Conservation (phyloP, 2,113 vertebrate species). For the Nothocercus nigrocapillus region DNA sequence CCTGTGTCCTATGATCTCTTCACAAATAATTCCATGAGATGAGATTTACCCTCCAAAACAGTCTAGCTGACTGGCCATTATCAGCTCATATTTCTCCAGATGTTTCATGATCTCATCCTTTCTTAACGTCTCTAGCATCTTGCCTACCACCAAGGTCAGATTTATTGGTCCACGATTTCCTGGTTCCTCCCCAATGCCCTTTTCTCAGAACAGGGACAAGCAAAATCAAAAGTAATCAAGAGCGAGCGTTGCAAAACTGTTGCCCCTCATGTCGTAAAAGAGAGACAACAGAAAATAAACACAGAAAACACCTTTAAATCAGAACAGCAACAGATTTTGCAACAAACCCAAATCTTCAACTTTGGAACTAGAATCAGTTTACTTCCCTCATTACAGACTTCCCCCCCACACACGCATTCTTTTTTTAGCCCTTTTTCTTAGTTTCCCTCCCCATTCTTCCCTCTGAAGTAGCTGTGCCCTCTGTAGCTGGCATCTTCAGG, state of each 20-base stretch:
- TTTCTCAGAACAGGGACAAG: slow-evolving; percentile 56
- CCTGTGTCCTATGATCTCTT: slow-evolving; percentile 22
- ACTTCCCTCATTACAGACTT: not conserved
- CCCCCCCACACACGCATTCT: rapidly evolving
- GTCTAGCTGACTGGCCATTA: slow-evolving; percentile 63
- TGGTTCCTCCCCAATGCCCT: slow-evolving; percentile 49
- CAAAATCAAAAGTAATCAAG: slow-evolving; percentile 45
- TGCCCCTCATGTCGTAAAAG: slow-evolving; percentile 53
- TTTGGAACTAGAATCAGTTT: not conserved
- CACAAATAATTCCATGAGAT: slow-evolving; percentile 50
- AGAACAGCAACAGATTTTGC: slow-evolving; percentile 22
- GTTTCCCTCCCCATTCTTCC: not conserved
- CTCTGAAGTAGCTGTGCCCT: slow-evolving; percentile 24
- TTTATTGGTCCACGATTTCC: slow-evolving; percentile 55
- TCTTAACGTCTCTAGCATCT: slow-evolving; percentile 62
- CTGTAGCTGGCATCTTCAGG: slow-evolving; percentile 5
- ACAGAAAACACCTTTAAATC: slow-evolving; percentile 22
- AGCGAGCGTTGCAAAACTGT: slow-evolving; percentile 55
- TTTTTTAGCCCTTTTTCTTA: not conserved
- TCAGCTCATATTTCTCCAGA: slow-evolving; percentile 62
- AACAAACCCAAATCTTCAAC: not conserved
- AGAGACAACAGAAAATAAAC: slow-evolving; percentile 3
- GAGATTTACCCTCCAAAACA: slow-evolving; percentile 27
- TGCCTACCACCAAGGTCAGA: slow-evolving; percentile 50
- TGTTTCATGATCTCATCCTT: slow-evolving; percentile 68